Percentiles rank a stretch among this genome's conserved stretches.
phyloP scores from a whole-genome alignment of 1,140 invertebrate species.

The Scaptomyza pallida region DNA sequence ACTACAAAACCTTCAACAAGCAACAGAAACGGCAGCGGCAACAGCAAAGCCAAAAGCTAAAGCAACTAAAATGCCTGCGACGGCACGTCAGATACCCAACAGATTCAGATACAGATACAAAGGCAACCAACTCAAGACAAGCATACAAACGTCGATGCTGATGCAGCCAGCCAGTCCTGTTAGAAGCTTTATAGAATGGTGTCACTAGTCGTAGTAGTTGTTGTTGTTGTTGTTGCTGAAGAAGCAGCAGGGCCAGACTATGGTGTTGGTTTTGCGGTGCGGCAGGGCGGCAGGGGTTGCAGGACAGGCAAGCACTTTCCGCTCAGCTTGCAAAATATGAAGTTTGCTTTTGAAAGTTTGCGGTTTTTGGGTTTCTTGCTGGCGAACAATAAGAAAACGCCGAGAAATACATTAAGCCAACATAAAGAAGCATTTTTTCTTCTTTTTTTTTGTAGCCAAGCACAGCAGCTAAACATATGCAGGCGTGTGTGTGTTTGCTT shows the following conservation, averaged over 20 bases:
- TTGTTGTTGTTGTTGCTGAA: constrained; percentile 3
- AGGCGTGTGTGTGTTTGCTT: constrained; percentile 10
- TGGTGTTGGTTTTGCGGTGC: constrained; percentile 19
- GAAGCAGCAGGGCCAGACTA: no score
- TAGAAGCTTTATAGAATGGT: no score
- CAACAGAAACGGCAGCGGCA: no score
- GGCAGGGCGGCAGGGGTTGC: constrained; percentile 1
- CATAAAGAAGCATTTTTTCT: constrained; percentile 63
- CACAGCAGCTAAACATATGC: constrained; percentile 46
- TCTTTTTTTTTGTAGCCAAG: no score
- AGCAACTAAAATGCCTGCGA: constrained; percentile 34
- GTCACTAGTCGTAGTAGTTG: no score
- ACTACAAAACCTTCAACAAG: constrained; percentile 44
- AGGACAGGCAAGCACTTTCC: constrained; percentile 47
- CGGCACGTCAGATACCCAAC: constrained; percentile 46
- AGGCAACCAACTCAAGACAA: constrained; percentile 28
- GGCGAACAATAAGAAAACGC: constrained; percentile 65
- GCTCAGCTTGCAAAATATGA: constrained; percentile 70
- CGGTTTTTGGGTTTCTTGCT: constrained; percentile 62
- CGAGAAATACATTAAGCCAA: constrained; percentile 68
- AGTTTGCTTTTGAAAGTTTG: constrained; percentile 69
- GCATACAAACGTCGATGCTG: constrained; percentile 14
- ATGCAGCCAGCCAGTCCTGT: neutral
- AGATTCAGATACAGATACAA: constrained; percentile 45
- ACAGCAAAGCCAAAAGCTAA: no score